Conservation (phyloP, 2,888 invertebrate genomes). For the Keiferia lycopersicella region DNA sequence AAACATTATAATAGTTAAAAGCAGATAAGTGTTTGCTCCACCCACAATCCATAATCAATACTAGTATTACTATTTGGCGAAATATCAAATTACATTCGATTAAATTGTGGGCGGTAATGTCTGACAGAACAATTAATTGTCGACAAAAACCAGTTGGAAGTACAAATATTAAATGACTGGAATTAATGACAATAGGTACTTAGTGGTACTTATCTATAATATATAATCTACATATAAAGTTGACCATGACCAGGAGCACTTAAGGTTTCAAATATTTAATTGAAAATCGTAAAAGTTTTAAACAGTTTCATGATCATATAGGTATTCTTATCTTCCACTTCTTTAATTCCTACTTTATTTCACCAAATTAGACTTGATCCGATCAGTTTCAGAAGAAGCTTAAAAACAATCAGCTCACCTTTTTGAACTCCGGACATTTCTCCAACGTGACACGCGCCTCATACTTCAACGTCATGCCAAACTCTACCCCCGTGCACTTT, state of each 20-base stretch:
- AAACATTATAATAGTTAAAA: not conserved
- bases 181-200: not conserved
- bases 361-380: too few relatives aligned
- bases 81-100: slow-evolving; percentile 16
- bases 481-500: slow-evolving; percentile 82
- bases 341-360: too few relatives aligned
- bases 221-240: too few relatives aligned
- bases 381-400: too few relatives aligned
- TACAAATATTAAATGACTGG: not conserved
- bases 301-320: too few relatives aligned
- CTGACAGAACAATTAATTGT: slow-evolving; percentile 6
- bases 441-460: slow-evolving; percentile 82
- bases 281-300: too few relatives aligned
- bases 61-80: slow-evolving; percentile 3
- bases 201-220: too few relatives aligned
- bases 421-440: slow-evolving; percentile 77
- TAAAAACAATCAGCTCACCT: slow-evolving; percentile 42
- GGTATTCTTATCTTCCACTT: too few relatives aligned
- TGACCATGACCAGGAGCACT: too few relatives aligned
- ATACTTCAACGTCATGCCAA: slow-evolving; percentile 84
- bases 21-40: slow-evolving; percentile 26
- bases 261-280: too few relatives aligned
- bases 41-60: slow-evolving; percentile 30
- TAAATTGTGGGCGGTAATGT: slow-evolving; percentile 3
- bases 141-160: slow-evolving; percentile 14